phyloP scores from a whole-genome alignment of 2,113 vertebrate species.

The Gorsachius goisagi region DNA sequence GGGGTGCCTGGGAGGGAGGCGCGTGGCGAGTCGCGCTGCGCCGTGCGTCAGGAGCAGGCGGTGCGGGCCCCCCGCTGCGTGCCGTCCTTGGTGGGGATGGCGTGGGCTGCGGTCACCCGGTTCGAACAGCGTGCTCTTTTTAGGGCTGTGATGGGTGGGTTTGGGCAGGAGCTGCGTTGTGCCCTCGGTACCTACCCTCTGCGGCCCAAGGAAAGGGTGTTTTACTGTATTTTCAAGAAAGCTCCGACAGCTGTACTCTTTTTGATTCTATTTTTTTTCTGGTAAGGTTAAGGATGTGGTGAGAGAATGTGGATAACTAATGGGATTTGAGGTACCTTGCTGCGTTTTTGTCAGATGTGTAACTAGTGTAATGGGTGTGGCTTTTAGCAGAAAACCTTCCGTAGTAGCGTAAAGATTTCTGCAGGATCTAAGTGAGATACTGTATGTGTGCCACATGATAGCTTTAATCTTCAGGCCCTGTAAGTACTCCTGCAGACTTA shows the following conservation, averaged over 20 bases:
- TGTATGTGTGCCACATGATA: no score
- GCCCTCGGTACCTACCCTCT: not conserved
- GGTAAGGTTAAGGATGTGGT: not conserved
- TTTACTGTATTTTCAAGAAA: not conserved
- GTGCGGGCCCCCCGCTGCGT: not conserved
- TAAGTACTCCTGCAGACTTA: not conserved
- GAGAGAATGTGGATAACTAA: not conserved
- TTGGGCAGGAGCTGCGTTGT: not conserved
- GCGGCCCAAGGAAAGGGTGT: not conserved
- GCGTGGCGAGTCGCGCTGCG: rapidly evolving
- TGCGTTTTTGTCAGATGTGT: not conserved
- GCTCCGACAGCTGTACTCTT: not conserved
- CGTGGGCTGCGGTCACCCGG: rapidly evolving
- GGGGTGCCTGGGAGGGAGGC: not conserved
- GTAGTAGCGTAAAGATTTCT: not conserved
- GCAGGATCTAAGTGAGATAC: not conserved
- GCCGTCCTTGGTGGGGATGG: rapidly evolving
- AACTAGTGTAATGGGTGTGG: not conserved
- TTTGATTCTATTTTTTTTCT: not conserved
- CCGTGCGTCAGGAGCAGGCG: not conserved
- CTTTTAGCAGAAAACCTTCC: not conserved
- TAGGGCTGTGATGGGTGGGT: not conserved
- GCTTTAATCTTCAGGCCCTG: not conserved
- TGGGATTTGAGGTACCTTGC: not conserved
- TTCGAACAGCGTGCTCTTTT: not conserved